Evolutionary conservation across 2,888 invertebrate genomes (phyloP), one percentile per base, ranked within the genome.

Genomic region (Noctua fimbriata): DNA sequence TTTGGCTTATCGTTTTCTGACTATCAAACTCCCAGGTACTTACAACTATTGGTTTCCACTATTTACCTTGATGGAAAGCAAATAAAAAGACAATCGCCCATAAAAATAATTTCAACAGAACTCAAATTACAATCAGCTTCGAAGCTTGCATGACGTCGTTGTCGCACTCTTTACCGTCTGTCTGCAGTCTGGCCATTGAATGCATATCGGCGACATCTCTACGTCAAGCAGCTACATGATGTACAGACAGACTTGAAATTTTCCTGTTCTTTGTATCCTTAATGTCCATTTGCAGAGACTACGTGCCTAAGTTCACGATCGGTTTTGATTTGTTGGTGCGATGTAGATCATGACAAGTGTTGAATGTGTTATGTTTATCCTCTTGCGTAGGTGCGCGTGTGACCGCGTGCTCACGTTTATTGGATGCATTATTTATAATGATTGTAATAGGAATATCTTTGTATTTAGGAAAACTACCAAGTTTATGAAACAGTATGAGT

Each of bases 221-320:
- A 92, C 93, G 93, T 93, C 93, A 92, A 87, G 63, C 87, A 84
- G 80, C 88, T 89, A 90, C 74, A 55, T 24, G 74, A 21, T 44
- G 79, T 79, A 82, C 89, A 82, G 90, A 90, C 90, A 88, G 90
- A 88, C 90, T 73, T 86, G 79, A 82, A 91, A 92, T 95, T 95
- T 95, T 95, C 95, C 95, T 95, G 95, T 93, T 94, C 94, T 93
- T 95, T 94, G 94, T 93, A 84, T 90, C 89, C 90, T 84, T 86
- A 86, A 85, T 87, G 89, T 87, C 81, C 88, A 94, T 94, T 93
- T 93, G 87, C 93, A 87, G 75, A 84, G 85, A 72, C 78, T 90
- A 93, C 94, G 93, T 94, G 94, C 91, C 92, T 92, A 90, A 90
- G 91, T 91, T 92, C 92, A 92, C 92, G 93, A 93, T 93, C 90